phyloP scores from a whole-genome alignment of 1,140 invertebrate genomes.

The Penaeus chinensis region DNA sequence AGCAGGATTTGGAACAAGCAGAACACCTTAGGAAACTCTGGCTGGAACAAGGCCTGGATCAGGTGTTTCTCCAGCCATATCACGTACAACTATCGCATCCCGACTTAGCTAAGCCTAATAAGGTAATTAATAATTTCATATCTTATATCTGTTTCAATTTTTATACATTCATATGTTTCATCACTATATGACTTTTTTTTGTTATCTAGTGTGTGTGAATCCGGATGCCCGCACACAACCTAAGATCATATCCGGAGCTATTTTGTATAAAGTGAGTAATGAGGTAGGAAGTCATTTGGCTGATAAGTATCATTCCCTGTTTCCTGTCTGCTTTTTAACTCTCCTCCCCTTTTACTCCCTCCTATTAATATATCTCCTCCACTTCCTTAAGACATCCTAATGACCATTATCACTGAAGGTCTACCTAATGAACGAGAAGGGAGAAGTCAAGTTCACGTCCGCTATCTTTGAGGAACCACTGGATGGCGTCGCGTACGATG shows the following conservation, averaged over 20 bases:
- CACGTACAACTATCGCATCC: constrained; percentile 61
- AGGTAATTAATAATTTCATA: constrained; percentile 26
- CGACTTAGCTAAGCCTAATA: constrained; percentile 52
- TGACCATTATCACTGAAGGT: constrained; percentile 27
- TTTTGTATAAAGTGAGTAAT: background rate
- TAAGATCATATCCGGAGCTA: background rate
- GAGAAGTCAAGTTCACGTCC: constrained; percentile 53
- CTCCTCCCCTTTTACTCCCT: no score
- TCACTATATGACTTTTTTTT: background rate
- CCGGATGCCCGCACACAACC: background rate
- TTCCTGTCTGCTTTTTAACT: no score
- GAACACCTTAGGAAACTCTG: constrained; percentile 55
- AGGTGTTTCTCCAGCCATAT: constrained; percentile 57
- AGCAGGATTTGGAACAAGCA: constrained; percentile 58
- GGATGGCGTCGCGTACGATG: constrained; percentile 25
- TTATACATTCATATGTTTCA: background rate
- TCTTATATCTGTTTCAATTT: background rate
- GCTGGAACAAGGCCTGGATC: constrained; percentile 56
- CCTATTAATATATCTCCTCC: no score
- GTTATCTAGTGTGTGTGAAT: background rate
- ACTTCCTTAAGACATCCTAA: background rate
- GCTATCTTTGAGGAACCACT: constrained; percentile 37
- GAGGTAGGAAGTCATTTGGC: no score
- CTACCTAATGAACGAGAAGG: constrained; percentile 50
- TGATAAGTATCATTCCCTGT: no score